Percentiles rank a stretch among this genome's conserved stretches.
Conservation (phyloP, 2,113 vertebrate species). For the Mirounga angustirostris region DNA sequence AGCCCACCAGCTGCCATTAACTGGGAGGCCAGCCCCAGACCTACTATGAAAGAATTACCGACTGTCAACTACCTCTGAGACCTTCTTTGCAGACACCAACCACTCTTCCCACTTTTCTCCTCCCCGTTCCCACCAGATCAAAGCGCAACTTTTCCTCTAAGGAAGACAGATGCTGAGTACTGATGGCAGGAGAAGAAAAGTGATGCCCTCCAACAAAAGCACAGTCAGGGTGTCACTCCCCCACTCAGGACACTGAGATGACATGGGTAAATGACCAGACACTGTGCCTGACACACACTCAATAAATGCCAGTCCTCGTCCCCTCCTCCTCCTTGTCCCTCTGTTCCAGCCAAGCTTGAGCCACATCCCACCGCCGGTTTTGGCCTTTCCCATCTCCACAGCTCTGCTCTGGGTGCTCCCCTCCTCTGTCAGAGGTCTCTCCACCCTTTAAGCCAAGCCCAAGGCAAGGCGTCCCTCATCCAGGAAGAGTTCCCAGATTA, state of each 20-base stretch:
- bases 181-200: background rate
- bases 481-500: constrained; percentile 23
- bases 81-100: background rate
- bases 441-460: background rate
- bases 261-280: background rate
- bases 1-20: constrained; percentile 65
- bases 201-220: background rate
- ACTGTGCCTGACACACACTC: background rate
- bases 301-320: background rate
- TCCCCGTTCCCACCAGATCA: background rate
- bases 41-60: constrained; percentile 12
- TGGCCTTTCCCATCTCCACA: background rate
- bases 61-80: background rate
- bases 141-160: background rate
- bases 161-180: background rate
- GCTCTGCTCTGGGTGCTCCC: background rate
- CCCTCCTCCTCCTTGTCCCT: background rate
- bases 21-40: constrained; percentile 1
- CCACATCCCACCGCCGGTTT: background rate
- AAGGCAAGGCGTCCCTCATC: background rate
- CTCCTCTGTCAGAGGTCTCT: background rate
- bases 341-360: background rate
- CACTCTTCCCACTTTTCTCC: background rate
- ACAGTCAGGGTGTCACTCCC: background rate
- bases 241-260: background rate